Evolutionary conservation across 2,113 vertebrate genomes (phyloP).

Genomic region (Callopanchax toddi): DNA sequence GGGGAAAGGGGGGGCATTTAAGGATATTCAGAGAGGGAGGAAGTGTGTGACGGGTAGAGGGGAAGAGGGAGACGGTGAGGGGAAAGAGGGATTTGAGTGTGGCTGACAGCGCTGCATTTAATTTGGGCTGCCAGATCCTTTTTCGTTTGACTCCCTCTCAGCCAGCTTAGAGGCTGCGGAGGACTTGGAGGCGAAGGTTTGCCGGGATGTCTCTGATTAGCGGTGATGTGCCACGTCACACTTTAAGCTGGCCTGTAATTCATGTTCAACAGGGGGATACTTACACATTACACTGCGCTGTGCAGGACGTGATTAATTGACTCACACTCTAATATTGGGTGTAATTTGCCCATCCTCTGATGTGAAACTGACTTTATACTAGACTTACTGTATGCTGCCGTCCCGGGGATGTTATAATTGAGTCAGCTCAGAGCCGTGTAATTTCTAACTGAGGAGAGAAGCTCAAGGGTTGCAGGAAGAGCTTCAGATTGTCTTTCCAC

Average conservation of each 20-base stretch:
- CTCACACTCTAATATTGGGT: slow-evolving; percentile 77
- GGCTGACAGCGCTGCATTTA: slow-evolving; percentile 78
- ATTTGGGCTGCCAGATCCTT: slow-evolving; percentile 82
- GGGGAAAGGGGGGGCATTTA: slow-evolving; percentile 57
- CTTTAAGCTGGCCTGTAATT: slow-evolving; percentile 79
- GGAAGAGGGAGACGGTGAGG: slow-evolving; percentile 60
- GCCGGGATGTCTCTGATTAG: slow-evolving; percentile 77
- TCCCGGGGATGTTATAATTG: slow-evolving; percentile 66
- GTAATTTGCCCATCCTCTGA: slow-evolving; percentile 79
- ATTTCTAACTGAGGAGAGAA: slow-evolving; percentile 49
- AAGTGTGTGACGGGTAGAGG: slow-evolving; percentile 73
- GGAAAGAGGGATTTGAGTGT: slow-evolving; percentile 70
- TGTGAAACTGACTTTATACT: slow-evolving; percentile 79
- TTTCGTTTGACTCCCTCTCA: slow-evolving; percentile 79
- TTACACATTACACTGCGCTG: slow-evolving; percentile 78
- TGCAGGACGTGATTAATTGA: slow-evolving; percentile 79
- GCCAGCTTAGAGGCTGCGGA: slow-evolving; percentile 75
- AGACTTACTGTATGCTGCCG: slow-evolving; percentile 71
- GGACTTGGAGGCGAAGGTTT: slow-evolving; percentile 73
- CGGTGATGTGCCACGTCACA: slow-evolving; percentile 75
- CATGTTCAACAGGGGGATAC: slow-evolving; percentile 82
- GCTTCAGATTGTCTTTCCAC: slow-evolving; percentile 39
- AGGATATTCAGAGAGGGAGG: slow-evolving; percentile 71
- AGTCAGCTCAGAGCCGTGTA: slow-evolving; percentile 51
- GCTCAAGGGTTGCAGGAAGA: slow-evolving; percentile 29